Evolutionary conservation across 1,140 invertebrate genomes (phyloP), one percentile per base, ranked within the genome.

Genomic region (Spodoptera litura): DNA sequence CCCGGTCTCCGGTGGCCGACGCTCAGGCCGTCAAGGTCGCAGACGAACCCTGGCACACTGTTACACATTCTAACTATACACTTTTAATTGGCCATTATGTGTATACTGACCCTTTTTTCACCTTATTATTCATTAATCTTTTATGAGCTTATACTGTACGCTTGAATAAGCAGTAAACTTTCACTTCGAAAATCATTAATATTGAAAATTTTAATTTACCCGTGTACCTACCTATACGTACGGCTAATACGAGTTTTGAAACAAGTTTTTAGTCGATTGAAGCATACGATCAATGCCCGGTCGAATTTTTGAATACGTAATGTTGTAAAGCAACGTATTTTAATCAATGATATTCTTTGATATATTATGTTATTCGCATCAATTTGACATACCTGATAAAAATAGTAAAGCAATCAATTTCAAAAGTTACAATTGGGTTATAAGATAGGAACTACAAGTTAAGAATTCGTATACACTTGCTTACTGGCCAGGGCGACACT

Each of bases 11-110:
- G 62, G 80, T 82, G 81, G 79, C 84, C 83, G 81, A 53, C 80
- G 56, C 76, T 82, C 78, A 72, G 55, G 44, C 80, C 81, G 62
- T 79, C 82, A 86, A 87, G 86, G 86, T 87, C 84, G 81, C 74
- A 80, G 80, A 82, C 81, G 27, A 78, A 44, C 74, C 77, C 83
- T 86, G 84, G 80, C 81, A 81, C 76, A 81, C 62, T 83, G 52
- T 44, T 74, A 58, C 53, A 70, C 51, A 76, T 76, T 81, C 72
- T 76, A 75, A 64, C 73, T 70, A 76, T 68, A 78, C 72, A 78
- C 53, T 70, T 71, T 52, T 64, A 75, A 52, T 62, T 62, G 49
- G 35, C 58, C 72, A 62, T 62, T 66, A 59, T 73, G 15, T 68
- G 51, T 15, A 64, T 49, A 64, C 38, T 44, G n/a, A 64, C 61